Evolutionary conservation across 2,888 invertebrate species (phyloP), one percentile per base, ranked within the genome.

Genomic region (Thumatha senex): DNA sequence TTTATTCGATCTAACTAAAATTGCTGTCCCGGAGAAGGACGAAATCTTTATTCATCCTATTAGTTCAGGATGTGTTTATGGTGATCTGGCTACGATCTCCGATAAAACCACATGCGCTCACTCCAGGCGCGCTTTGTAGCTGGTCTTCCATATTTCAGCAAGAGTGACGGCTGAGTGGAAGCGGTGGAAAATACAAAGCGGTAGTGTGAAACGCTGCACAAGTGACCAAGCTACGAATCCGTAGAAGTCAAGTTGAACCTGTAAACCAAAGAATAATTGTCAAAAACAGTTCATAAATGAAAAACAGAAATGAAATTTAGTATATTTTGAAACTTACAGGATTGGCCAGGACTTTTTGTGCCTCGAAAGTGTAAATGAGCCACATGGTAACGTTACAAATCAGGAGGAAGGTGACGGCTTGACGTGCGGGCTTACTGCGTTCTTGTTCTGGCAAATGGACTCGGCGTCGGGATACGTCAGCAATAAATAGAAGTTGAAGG

Each of bases 361-460:
- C 96, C 89, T 98, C 98, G 79, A 98, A 98, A 36, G 98, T 98
- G 87, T 98, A 97, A 75, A 98, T 97, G 63, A 98, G 95, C 96
- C 98, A 98, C 96, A 98, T 96, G 70, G 98, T 98, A 68, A 98
- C 96, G 86, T 98, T 98, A 89, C 97, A 97, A 80, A 98, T 98
- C 56, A 98, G 94, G 56, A 98, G 92, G 93, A 98, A 98, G 56
- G 98, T 98, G 60, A 99, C 98, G 55, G 98, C 96, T 83, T 98
- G 98, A 53, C 98, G 95, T 1, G 98, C 98, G 0, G 98, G 98
- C 91, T 98, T 98, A 83, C 96, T 96, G 70, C 96, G 95, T 81
- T 98, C 98, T 80, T 98, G 98, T 79, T 98, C 97, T 0, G 97
- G 97, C 49, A 97, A 93, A 78, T 97, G 96, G 14, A 98, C 97